phyloP scores from a whole-genome alignment of 2,113 vertebrate species.

The Prunella himalayana region DNA sequence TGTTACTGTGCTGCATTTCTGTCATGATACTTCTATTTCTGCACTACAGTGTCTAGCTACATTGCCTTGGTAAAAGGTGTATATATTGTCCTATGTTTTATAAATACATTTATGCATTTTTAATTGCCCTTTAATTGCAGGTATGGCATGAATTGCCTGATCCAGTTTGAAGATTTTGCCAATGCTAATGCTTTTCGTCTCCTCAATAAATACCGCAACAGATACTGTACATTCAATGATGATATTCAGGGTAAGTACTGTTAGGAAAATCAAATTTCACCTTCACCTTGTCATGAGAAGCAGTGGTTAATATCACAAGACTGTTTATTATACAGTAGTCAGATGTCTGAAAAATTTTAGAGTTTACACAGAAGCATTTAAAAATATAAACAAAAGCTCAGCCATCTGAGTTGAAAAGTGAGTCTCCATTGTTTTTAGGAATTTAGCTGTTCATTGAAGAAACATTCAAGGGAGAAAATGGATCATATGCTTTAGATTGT shows the following conservation, averaged over 20 bases:
- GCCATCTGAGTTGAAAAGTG: background rate
- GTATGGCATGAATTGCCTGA: slow-evolving; percentile 93
- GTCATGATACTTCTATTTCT: background rate
- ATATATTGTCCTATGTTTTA: background rate
- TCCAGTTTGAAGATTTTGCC: slow-evolving; percentile 98
- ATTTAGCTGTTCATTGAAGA: background rate
- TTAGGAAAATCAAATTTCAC: background rate
- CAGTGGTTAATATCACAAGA: background rate
- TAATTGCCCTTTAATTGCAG: slow-evolving; percentile 60
- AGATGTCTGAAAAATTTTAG: background rate
- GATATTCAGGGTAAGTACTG: slow-evolving; percentile 90
- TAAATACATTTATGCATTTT: background rate
- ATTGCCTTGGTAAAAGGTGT: background rate
- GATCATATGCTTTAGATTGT: background rate
- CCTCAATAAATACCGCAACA: slow-evolving; percentile 91
- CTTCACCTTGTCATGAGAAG: background rate
- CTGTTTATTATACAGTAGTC: background rate
- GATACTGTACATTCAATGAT: slow-evolving; percentile 94
- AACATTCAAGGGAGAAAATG: background rate
- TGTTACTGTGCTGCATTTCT: background rate
- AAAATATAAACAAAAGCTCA: background rate
- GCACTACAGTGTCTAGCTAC: background rate
- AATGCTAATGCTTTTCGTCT: slow-evolving; percentile 94
- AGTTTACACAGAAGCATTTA: background rate
- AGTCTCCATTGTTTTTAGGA: background rate